A percentile compares a stretch with the other conserved stretches of the same genome.
Conservation (phyloP, 2,888 invertebrate species). For the Chouioia cunea region DNA sequence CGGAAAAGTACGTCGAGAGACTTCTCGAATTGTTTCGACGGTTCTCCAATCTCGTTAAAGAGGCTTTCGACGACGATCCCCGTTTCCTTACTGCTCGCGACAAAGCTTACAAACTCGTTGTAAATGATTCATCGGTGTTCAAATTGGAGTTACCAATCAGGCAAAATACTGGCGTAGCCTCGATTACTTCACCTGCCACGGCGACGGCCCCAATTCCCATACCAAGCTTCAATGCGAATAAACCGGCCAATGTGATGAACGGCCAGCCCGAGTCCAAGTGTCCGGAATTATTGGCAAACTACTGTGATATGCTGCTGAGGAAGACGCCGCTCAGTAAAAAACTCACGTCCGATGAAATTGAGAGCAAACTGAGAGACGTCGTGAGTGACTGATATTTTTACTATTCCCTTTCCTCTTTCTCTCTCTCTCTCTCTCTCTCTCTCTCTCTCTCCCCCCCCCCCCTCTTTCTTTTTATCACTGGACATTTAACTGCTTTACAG, state of each 20-base stretch:
- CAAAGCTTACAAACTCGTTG: slow-evolving; percentile 97
- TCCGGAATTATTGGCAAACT: slow-evolving; percentile 98
- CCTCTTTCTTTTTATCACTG: not conserved
- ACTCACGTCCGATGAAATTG: slow-evolving; percentile 96
- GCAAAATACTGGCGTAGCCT: slow-evolving; percentile 69
- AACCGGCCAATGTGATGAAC: slow-evolving; percentile 64
- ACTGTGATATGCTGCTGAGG: slow-evolving; percentile 98
- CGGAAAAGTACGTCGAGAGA: slow-evolving; percentile 98
- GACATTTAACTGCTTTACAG: slow-evolving; percentile 58
- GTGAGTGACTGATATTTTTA: slow-evolving; percentile 67
- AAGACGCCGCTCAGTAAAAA: slow-evolving; percentile 96
- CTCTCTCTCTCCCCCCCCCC: too few species aligned
- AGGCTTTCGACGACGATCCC: slow-evolving; percentile 97
- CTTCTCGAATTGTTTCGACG: slow-evolving; percentile 91
- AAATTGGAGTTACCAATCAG: slow-evolving; percentile 69
- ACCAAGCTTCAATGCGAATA: slow-evolving; percentile 46
- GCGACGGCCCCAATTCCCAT: slow-evolving; percentile 10
- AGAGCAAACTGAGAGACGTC: slow-evolving; percentile 92
- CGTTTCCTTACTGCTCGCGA: slow-evolving; percentile 97
- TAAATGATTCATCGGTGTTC: slow-evolving; percentile 96
- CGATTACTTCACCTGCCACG: slow-evolving; percentile 18
- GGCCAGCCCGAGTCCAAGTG: slow-evolving; percentile 93
- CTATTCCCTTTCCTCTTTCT: not conserved
- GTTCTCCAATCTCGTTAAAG: slow-evolving; percentile 91
- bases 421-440: too few species aligned